Conservation (phyloP, 1,140 invertebrate species). For the Drosophila nigromelanica region DNA sequence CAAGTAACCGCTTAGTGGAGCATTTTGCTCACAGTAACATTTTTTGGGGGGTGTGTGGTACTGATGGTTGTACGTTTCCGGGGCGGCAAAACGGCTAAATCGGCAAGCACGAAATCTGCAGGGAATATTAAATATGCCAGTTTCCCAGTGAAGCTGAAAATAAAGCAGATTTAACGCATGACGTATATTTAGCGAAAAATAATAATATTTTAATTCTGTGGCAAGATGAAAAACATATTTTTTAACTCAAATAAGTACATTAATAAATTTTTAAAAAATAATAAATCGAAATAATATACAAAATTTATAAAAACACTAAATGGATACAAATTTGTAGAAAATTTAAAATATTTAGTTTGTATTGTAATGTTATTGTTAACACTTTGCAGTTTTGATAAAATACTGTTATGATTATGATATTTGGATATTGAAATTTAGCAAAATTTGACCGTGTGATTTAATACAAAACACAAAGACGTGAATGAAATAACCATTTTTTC, state of each 20-base stretch:
- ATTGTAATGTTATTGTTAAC: too few relatives aligned
- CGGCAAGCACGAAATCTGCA: slow-evolving; percentile 6
- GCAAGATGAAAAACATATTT: neutral
- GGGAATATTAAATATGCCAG: slow-evolving; percentile 14
- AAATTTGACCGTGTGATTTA: too few relatives aligned
- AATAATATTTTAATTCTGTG: slow-evolving; percentile 4
- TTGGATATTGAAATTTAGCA: too few relatives aligned
- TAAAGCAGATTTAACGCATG: slow-evolving; percentile 11
- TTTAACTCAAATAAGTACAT: neutral
- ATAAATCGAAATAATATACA: too few relatives aligned
- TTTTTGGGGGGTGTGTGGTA: neutral
- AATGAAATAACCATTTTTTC: too few relatives aligned
- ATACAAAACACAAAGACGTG: too few relatives aligned
- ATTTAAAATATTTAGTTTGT: too few relatives aligned
- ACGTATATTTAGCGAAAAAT: neutral
- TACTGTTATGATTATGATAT: too few relatives aligned
- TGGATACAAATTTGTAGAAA: too few relatives aligned
- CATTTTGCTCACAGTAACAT: slow-evolving; percentile 20
- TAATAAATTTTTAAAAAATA: neutral
- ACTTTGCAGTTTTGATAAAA: too few relatives aligned
- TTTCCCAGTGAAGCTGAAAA: slow-evolving; percentile 6
- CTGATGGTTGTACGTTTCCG: slow-evolving; percentile 3
- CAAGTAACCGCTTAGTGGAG: slow-evolving; percentile 32
- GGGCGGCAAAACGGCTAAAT: slow-evolving; percentile 1
- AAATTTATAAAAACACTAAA: too few relatives aligned